Evolutionary conservation across 2,113 vertebrate species (phyloP), one percentile per base, ranked within the genome.

Genomic region (Phainopepla nitens): DNA sequence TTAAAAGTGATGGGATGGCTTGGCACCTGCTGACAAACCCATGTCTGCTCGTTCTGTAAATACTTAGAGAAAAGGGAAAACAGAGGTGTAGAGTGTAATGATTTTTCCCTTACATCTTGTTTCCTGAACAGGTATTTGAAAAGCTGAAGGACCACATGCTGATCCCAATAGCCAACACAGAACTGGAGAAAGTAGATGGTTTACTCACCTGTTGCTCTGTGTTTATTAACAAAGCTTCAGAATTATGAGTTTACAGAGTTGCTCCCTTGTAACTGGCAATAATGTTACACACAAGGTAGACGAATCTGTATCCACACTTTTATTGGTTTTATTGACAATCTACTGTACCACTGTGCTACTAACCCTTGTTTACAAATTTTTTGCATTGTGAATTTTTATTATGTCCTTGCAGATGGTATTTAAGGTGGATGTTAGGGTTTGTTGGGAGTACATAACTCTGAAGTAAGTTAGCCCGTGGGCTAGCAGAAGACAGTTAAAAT

Each of bases 111-210:
- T 78, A 79, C 6, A 0, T 89, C 93, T 82, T 75, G 36, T 92
- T 89, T 87, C 70, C 68, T 42, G 41, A 87, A 65, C 95, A 99
- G 99, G 98, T 99, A 51, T 99, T 99, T 95, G 99, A 99, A 97
- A 99, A 99, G 94, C 98, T 99, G 97, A 99, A 99, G 98, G 99
- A 99, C 97, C 96, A 99, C 98, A 98, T 98, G 98, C 98, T 99
- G 98, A 99, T 99, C 87, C 99, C 99, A 0, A 97, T 99, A 94
- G 97, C 98, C 95, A 98, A 97, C 90, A 91, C 92, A 69, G 99
- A 99, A 98, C 98, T 98, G 96, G 96, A 94, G 80, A 99, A 99
- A 97, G 98, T 99, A 96, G 98, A 99, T 1, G 99, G 99, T 44
- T 53, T 96, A 39, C 98, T 99, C 83, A 99, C 99, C 76, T 99